Percentiles rank a stretch among this genome's conserved stretches.
These are phyloP conservation scores for Leiothrix lutea DNA, from an alignment of 2,113 vertebrate species.

Conservation along the genomic window DNA sequence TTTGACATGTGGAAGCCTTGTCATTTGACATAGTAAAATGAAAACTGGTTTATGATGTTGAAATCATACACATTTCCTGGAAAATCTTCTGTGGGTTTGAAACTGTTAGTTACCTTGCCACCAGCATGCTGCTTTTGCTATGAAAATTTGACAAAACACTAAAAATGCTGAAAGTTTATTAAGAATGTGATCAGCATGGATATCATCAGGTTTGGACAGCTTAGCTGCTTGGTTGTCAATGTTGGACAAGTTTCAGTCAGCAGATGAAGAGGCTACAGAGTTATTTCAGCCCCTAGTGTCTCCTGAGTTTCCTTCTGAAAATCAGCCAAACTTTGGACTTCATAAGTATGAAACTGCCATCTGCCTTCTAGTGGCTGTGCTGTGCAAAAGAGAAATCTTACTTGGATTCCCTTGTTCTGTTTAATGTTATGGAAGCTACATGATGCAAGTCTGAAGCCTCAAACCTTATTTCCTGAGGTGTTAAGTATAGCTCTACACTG, in stretches of 20 bases:
- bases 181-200: neutral
- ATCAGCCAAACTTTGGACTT: neutral
- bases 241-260: neutral
- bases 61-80: neutral
- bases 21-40: neutral
- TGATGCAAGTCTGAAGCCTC: neutral
- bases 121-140: neutral
- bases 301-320: neutral
- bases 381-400: neutral
- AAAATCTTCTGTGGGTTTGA: neutral
- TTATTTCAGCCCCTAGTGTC: neutral
- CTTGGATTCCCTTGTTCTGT: neutral
- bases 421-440: neutral
- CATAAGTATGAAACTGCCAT: neutral
- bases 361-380: constrained; percentile 8
- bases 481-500: neutral
- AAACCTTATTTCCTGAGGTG: neutral
- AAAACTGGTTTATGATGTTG: neutral
- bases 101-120: neutral
- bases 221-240: neutral
- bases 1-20: neutral
- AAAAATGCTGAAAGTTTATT: neutral
- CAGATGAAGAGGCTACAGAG: neutral
- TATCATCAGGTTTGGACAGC: neutral
- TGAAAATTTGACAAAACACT: neutral